Percentiles rank a stretch among this genome's conserved stretches.
phyloP scores from a whole-genome alignment of 1,140 invertebrate genomes.

The Campoletis sonorensis region DNA sequence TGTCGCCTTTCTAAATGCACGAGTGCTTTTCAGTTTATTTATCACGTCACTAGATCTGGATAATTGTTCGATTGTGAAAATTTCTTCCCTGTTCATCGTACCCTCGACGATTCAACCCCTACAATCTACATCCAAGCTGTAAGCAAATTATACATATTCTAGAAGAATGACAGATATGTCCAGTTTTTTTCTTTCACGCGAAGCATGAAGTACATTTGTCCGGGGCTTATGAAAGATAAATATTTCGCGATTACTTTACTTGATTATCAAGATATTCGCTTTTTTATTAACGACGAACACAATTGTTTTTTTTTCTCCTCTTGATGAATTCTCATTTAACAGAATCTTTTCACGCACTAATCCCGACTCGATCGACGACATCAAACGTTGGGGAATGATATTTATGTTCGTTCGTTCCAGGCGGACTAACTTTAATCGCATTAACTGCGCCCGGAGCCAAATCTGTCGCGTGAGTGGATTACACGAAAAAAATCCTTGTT shows the following conservation, averaged over 20 bases:
- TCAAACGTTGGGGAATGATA: background rate
- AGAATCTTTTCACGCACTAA: background rate
- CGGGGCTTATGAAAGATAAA: too few species aligned
- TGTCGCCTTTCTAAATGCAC: background rate
- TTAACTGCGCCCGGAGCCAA: background rate
- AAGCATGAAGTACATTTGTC: too few species aligned
- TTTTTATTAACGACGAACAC: background rate
- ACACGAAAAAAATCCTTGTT: background rate
- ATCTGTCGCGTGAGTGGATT: slow-evolving; percentile 17
- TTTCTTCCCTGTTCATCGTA: too few species aligned
- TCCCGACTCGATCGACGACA: background rate
- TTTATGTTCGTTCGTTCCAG: background rate
- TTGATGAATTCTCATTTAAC: background rate
- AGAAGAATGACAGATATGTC: too few species aligned
- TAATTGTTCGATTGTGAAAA: background rate
- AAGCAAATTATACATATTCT: too few species aligned
- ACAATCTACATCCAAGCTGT: too few species aligned
- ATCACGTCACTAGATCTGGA: background rate
- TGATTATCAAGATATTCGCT: too few species aligned
- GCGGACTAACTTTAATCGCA: background rate
- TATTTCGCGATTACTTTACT: too few species aligned
- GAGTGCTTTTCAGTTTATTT: background rate
- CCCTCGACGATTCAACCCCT: too few species aligned
- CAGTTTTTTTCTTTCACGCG: too few species aligned
- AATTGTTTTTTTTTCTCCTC: background rate